A percentile compares a stretch with the other conserved stretches of the same genome.
These are phyloP conservation scores for Lota lota DNA, from an alignment of 2,113 vertebrate species.

Conservation along the genomic window DNA sequence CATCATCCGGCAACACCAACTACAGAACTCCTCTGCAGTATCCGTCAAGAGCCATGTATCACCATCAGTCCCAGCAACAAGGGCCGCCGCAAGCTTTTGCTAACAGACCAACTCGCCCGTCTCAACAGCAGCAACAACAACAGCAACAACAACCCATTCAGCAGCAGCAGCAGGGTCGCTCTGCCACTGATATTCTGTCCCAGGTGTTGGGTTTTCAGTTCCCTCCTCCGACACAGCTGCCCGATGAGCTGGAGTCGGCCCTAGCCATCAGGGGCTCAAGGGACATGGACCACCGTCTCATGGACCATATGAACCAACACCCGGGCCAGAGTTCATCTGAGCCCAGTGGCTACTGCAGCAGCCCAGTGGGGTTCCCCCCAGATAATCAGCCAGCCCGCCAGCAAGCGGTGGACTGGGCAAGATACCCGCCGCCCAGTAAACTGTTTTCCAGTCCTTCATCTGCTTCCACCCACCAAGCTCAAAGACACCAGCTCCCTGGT, in stretches of 20 bases:
- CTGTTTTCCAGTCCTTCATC: slow-evolving; percentile 46
- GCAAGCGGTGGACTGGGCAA: slow-evolving; percentile 60
- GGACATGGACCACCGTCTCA: slow-evolving; percentile 75
- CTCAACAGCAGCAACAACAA: slow-evolving; percentile 52
- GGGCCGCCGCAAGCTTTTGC: slow-evolving; percentile 68
- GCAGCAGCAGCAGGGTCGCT: slow-evolving; percentile 53
- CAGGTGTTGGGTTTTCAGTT: slow-evolving; percentile 69
- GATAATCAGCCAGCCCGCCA: slow-evolving; percentile 45
- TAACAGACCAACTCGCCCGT: slow-evolving; percentile 65
- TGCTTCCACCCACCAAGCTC: slow-evolving; percentile 26
- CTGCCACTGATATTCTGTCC: slow-evolving; percentile 45
- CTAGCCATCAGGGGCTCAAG: slow-evolving; percentile 52
- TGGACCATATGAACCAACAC: slow-evolving; percentile 58
- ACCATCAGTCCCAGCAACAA: slow-evolving; percentile 78
- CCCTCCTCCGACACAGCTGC: slow-evolving; percentile 67
- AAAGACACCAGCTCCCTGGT: slow-evolving; percentile 25
- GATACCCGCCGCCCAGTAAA: slow-evolving; percentile 55
- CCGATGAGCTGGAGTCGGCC: slow-evolving; percentile 63
- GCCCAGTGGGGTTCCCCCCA: slow-evolving; percentile 19
- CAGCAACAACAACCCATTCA: background rate
- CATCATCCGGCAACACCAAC: slow-evolving; percentile 24
- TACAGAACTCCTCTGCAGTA: slow-evolving; percentile 2
- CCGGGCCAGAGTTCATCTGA: slow-evolving; percentile 30
- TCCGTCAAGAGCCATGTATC: slow-evolving; percentile 70
- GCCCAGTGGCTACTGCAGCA: slow-evolving; percentile 43